phyloP scores from a whole-genome alignment of 1,140 invertebrate genomes.

The Bradysia coprophila region DNA sequence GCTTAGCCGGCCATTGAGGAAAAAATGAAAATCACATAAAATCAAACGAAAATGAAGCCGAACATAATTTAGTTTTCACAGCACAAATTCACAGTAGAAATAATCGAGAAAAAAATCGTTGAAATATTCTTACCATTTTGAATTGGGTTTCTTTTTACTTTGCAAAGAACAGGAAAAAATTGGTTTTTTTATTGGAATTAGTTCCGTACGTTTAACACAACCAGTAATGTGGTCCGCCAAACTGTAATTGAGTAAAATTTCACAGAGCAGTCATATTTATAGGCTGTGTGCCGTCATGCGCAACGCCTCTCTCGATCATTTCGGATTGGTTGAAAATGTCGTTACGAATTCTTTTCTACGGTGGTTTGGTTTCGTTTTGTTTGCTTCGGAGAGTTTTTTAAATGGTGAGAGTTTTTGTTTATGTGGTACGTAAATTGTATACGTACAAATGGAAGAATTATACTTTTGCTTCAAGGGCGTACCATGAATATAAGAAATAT shows the following conservation, averaged over 20 bases:
- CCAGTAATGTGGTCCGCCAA: neutral
- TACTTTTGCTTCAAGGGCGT: neutral
- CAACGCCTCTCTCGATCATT: neutral
- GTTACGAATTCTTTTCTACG: no score
- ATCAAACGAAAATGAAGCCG: no score
- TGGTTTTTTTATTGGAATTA: neutral
- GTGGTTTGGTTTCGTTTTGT: neutral
- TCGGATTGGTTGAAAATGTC: neutral
- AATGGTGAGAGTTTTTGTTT: neutral
- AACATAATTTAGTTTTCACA: no score
- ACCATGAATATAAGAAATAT: neutral
- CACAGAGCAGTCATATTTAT: neutral
- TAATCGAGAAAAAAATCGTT: neutral
- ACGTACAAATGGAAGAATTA: neutral
- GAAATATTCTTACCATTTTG: neutral
- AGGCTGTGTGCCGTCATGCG: neutral
- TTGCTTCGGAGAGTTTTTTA: neutral
- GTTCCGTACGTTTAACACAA: neutral
- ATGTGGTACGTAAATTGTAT: neutral
- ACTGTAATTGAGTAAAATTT: neutral
- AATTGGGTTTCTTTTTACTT: neutral
- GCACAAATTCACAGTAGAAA: neutral
- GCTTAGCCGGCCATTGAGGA: no score
- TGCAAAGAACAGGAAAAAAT: neutral
- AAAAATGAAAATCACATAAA: no score